Evolutionary conservation across 2,888 invertebrate genomes (phyloP).

Genomic region (Tipula unca): DNA sequence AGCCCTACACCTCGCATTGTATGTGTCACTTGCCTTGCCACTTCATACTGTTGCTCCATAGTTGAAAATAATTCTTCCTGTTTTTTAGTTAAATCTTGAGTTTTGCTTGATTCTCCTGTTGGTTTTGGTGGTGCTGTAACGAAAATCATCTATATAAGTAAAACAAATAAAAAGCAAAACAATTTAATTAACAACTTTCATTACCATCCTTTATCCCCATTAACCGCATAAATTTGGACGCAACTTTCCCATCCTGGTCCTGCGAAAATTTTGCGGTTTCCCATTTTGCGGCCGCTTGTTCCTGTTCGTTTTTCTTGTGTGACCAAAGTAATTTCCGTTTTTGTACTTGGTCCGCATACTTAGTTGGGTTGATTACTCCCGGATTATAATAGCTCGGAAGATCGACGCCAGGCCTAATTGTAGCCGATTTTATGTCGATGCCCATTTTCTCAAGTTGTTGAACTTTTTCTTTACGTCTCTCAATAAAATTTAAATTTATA

Average conservation of each 20-base stretch:
- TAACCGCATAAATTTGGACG: slow-evolving; percentile 89
- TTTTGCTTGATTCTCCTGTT: neutral
- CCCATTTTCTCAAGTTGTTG: slow-evolving; percentile 45
- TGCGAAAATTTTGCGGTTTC: slow-evolving; percentile 79
- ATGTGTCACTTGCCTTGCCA: slow-evolving; percentile 90
- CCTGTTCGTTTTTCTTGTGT: slow-evolving; percentile 54
- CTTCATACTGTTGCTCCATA: slow-evolving; percentile 95
- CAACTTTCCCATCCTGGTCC: slow-evolving; percentile 85
- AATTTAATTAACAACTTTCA: slow-evolving; percentile 20
- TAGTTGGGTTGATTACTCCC: slow-evolving; percentile 61
- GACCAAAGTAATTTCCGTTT: slow-evolving; percentile 90
- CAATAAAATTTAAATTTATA: slow-evolving; percentile 30
- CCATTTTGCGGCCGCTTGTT: slow-evolving; percentile 52
- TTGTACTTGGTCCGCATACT: slow-evolving; percentile 82
- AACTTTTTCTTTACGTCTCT: slow-evolving; percentile 37
- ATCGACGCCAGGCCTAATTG: slow-evolving; percentile 18
- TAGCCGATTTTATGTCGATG: slow-evolving; percentile 44
- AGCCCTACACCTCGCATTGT: slow-evolving; percentile 85
- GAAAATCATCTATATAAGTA: neutral
- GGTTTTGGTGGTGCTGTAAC: slow-evolving; percentile 23
- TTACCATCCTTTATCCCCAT: slow-evolving; percentile 78
- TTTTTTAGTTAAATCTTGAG: slow-evolving; percentile 31
- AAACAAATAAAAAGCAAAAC: neutral
- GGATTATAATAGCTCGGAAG: slow-evolving; percentile 69
- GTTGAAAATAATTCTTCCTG: slow-evolving; percentile 79